Percentiles rank a stretch among this genome's conserved stretches.
Evolutionary conservation across 2,113 vertebrate genomes (phyloP).

Genomic region (Phoxinus phoxinus): DNA sequence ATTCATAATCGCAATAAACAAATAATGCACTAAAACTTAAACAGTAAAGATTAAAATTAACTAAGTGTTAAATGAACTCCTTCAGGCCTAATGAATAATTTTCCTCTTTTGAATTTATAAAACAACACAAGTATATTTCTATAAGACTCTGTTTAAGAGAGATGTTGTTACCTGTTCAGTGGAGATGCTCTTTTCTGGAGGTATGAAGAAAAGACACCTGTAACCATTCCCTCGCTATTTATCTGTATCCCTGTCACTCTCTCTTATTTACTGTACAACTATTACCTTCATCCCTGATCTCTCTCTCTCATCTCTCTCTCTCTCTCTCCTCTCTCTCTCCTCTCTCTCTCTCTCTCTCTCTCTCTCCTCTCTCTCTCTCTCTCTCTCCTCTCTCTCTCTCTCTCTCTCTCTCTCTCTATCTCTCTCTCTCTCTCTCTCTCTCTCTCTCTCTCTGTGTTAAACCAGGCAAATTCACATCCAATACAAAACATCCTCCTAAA

Average conservation of each 20-base stretch:
- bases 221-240: conserved; percentile 30
- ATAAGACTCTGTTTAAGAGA: neutral
- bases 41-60: neutral
- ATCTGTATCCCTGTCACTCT: conserved; percentile 7
- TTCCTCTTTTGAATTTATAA: too few species aligned
- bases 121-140: neutral
- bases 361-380: conserved; percentile 36
- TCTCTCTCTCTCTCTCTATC: conserved; percentile 28
- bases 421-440: conserved; percentile 36
- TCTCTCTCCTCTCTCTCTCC: conserved; percentile 16
- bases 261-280: neutral
- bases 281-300: conserved; percentile 24
- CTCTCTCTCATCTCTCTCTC: conserved; percentile 27
- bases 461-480: too few species aligned
- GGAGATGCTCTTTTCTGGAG: conserved; percentile 18
- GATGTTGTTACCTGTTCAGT: conserved; percentile 41
- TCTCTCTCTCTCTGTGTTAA: conserved; percentile 32
- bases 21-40: neutral
- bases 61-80: too few species aligned
- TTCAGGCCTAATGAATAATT: neutral
- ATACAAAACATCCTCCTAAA: too few species aligned
- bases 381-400: conserved; percentile 12
- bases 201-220: conserved; percentile 47
- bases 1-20: neutral
- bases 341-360: conserved; percentile 35